Evolutionary conservation across 2,113 vertebrate genomes (phyloP), one percentile per base, ranked within the genome.

Genomic region (Hydrolagus affinis): DNA sequence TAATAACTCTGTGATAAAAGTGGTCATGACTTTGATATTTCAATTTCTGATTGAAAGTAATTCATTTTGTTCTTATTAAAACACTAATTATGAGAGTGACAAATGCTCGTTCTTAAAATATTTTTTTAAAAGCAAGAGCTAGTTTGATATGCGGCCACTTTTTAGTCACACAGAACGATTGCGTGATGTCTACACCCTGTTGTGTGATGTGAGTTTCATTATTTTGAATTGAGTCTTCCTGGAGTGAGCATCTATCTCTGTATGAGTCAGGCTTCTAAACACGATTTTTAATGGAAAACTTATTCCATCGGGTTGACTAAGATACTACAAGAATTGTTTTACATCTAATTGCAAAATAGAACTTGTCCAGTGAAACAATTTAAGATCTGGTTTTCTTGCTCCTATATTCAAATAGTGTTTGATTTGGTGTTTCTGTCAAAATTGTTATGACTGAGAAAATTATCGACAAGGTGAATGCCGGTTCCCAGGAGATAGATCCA

Each of bases 161-260:
- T 83, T 68, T 8, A 19, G 28, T 83, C 59, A 64, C 8, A 28
- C 11, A 7, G 57, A 66, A 17, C n/a, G 19, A 59, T 4, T 64
- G 78, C 66, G 15, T 66, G 59, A 66, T 64, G 25, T 66, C 8
- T 32, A 28, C 14, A 64, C 30, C 62, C 25, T 19, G 19, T 32
- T 83, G 78, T 32, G 17, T 83, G 78, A 83, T 83, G 78, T 68
- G 78, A 83, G 62, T 83, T 32, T 66, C 60, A 83, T 28, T 66
- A 68, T 32, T 32, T 83, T 68, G 25, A 32, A 32, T 17, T 21
- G 28, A 66, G 62, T 60, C 59, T 66, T 21, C 78, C 15, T 19
- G 59, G 25, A 32, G 78, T 66, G 28, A 83, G 66, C 10, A 83
- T 68, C 62, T 62, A 23, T 32, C 14, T 28, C 15, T 68, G 62